Evolutionary conservation across 92 coral and sea anemone species (phyloP).

Genomic region (Micromussa lordhowensis): DNA sequence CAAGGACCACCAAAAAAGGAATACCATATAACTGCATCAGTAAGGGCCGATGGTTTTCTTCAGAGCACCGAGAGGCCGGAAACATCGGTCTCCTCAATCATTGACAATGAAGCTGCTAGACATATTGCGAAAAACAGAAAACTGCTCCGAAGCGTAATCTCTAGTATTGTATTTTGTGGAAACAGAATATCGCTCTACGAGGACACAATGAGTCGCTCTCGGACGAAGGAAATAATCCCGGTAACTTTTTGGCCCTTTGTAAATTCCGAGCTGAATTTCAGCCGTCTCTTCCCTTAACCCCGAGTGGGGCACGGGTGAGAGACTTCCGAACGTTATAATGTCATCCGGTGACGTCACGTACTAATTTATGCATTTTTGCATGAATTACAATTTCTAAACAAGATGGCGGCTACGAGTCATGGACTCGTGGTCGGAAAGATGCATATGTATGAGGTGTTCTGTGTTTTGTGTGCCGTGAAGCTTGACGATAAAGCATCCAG

Average conservation of each 20-base stretch:
- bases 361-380: constrained; percentile 7
- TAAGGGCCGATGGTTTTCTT: constrained; percentile 25
- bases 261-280: no score
- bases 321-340: neutral
- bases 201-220: constrained; percentile 24
- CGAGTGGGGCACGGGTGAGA: no score
- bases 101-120: constrained; percentile 7
- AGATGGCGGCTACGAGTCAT: constrained; percentile 16
- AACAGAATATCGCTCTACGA: constrained; percentile 29
- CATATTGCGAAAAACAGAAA: neutral
- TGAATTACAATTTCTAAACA: neutral
- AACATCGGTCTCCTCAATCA: constrained; percentile 26
- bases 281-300: no score
- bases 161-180: constrained; percentile 1
- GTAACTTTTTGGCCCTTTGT: neutral
- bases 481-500: neutral
- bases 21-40: constrained; percentile 36
- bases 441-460: neutral
- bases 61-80: constrained; percentile 8
- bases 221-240: constrained; percentile 29
- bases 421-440: neutral
- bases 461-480: neutral
- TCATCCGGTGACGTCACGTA: constrained; percentile 16
- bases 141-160: constrained; percentile 34
- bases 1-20: constrained; percentile 46